A percentile compares a stretch with the other conserved stretches of the same genome.
These are phyloP conservation scores for Eumacrocentrus americanus DNA, from an alignment of 2,888 invertebrate species.

Conservation along the genomic window DNA sequence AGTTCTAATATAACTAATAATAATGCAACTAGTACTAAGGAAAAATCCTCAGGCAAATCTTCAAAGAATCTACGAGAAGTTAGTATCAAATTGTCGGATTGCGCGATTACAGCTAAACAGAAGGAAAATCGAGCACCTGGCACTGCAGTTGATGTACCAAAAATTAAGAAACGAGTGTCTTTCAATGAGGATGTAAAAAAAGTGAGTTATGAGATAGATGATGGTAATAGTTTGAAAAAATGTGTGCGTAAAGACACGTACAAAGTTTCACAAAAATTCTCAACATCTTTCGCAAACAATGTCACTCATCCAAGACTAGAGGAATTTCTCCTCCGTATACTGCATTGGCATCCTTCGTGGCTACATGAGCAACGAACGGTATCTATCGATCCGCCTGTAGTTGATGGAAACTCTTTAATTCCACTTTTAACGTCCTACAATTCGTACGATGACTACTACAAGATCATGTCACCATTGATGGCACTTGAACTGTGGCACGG, in stretches of 20 bases:
- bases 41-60: not conserved
- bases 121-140: slow-evolving; percentile 22
- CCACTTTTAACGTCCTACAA: slow-evolving; percentile 66
- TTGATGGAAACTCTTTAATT: slow-evolving; percentile 63
- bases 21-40: slow-evolving; percentile 54
- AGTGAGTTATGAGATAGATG: slow-evolving; percentile 41
- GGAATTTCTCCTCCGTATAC: slow-evolving; percentile 65
- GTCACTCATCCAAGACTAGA: slow-evolving; percentile 41
- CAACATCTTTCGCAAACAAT: slow-evolving; percentile 50
- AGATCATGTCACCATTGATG: slow-evolving; percentile 66
- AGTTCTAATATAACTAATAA: not conserved
- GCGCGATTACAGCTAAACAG: not conserved
- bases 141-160: not conserved
- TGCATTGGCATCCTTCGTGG: slow-evolving; percentile 74
- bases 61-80: slow-evolving; percentile 61
- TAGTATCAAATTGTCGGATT: slow-evolving; percentile 57
- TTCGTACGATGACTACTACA: slow-evolving; percentile 68
- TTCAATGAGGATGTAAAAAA: slow-evolving; percentile 38
- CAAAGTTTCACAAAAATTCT: slow-evolving; percentile 38
- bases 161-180: slow-evolving; percentile 38
- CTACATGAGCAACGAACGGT: slow-evolving; percentile 65
- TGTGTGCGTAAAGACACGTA: slow-evolving; percentile 49
- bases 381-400: slow-evolving; percentile 64
- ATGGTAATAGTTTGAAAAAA: slow-evolving; percentile 41
- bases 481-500: slow-evolving; percentile 71